These are phyloP conservation scores for Delichon dasypus DNA, from an alignment of 2,797 vertebrate genomes.

Conservation along the genomic window DNA sequence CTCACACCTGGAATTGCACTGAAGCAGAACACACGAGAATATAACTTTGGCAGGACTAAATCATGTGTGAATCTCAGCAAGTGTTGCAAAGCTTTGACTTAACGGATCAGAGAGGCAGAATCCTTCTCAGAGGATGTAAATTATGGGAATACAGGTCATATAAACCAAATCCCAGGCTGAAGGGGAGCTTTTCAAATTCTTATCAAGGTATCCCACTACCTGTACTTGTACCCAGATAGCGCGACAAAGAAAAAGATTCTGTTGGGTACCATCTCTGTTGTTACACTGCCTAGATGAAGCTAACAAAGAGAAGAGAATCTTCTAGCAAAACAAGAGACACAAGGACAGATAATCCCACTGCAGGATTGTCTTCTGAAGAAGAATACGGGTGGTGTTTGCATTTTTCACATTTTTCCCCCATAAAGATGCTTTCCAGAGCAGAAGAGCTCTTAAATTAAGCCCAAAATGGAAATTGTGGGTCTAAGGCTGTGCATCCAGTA, in stretches of 20 bases:
- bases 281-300: neutral
- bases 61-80: neutral
- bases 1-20: neutral
- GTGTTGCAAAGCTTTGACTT: neutral
- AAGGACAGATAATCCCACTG: neutral
- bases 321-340: neutral
- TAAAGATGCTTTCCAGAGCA: neutral
- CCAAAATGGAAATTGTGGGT: neutral
- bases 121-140: neutral
- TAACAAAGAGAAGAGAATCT: neutral
- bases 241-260: neutral
- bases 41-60: neutral
- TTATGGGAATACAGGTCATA: neutral
- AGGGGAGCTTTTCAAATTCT: neutral
- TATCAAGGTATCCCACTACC: neutral
- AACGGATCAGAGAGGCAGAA: neutral
- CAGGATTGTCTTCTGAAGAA: neutral
- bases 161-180: neutral
- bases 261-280: neutral
- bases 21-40: neutral
- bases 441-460: neutral
- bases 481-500: neutral
- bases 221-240: neutral
- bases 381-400: neutral
- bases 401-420: neutral